Base-by-base conservation (phyloP, 2,113 vertebrate genomes). In the Xenopus tropicalis region DNA sequence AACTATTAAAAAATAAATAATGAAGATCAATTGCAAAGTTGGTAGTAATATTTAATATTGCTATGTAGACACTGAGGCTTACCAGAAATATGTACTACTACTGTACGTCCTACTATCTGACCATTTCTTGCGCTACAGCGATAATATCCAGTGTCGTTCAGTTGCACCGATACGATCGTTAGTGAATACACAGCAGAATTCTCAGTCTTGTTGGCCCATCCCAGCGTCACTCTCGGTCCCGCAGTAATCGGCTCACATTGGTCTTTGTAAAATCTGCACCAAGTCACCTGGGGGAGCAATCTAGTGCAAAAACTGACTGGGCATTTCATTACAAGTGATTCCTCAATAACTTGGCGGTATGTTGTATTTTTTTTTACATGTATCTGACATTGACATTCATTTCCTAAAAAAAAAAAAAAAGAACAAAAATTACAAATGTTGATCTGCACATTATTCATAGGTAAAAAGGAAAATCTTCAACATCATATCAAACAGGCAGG, bases 131-230 rank as follows among this genome's bases (percentile, higher is more conserved):
- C 20, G 7, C 16, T 43, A 19, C 68, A 70, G 58, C 24, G 13
- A 25, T 70, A 70, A 11, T 16, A 25, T 25, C 69, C 69, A 17
- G 8, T n/a, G 43, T 70, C 42, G 19, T 61, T 61, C 11, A n/a
- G 42, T 23, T 46, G 25, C 17, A 59, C 57, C 2, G 57, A 23
- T 0, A n/a, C 7, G 11, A 70, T 46, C 14, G 17, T 46, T 17
- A 70, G 21, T 11, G 59, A 37, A 61, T 61, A 24, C 20, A 61
- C 10, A 6, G n/a, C 64, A 48, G 3, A 8, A 14, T 48, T 23
- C 21, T 22, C 11, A 1, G 3, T 48, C 0, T 2, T 11, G 0
- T 48, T 42, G 21, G 29, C 54, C 69, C 69, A 70, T 19, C 24
- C 14, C 10, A 6, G 23, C 1, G 43, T 44, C 21, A 70, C 22